These are phyloP conservation scores for Melanotaenia pygmaea DNA, from an alignment of 2,797 vertebrate species.

Conservation along the genomic window DNA sequence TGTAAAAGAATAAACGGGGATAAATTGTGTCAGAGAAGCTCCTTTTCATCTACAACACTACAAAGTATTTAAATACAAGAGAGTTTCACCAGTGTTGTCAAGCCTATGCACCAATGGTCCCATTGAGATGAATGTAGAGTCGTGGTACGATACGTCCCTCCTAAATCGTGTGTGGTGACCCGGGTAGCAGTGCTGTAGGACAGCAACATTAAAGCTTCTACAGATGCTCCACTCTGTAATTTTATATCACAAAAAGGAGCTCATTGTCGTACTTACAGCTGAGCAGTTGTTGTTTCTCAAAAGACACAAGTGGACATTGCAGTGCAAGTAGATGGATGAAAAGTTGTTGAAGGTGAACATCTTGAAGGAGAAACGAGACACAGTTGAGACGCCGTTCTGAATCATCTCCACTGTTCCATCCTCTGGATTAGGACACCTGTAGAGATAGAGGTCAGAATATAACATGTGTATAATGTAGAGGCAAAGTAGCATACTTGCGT, in stretches of 20 bases:
- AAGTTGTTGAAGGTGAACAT: constrained; percentile 63
- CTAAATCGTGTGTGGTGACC: neutral
- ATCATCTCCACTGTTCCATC: constrained; percentile 62
- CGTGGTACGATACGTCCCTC: constrained; percentile 42
- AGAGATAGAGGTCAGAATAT: neutral
- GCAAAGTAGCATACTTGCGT: too few relatives aligned
- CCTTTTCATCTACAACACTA: neutral
- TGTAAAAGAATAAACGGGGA: neutral
- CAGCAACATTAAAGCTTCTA: neutral
- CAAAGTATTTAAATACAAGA: neutral
- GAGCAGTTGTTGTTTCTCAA: constrained; percentile 47
- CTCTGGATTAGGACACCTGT: constrained; percentile 70
- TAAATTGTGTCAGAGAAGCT: neutral
- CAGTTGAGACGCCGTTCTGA: constrained; percentile 65
- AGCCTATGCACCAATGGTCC: constrained; percentile 45
- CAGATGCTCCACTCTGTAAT: neutral
- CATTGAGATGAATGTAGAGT: constrained; percentile 47
- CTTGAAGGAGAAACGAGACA: constrained; percentile 67
- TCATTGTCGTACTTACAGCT: constrained; percentile 41
- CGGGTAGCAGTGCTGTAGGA: constrained; percentile 56
- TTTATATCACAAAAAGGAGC: neutral
- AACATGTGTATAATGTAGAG: too few relatives aligned
- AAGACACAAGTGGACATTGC: constrained; percentile 67
- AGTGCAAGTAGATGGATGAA: constrained; percentile 66
- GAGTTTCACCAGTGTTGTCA: neutral